A percentile compares a stretch with the other conserved stretches of the same genome.
phyloP scores from a whole-genome alignment of 2,797 vertebrate species.

The Orestias chungarensis region DNA sequence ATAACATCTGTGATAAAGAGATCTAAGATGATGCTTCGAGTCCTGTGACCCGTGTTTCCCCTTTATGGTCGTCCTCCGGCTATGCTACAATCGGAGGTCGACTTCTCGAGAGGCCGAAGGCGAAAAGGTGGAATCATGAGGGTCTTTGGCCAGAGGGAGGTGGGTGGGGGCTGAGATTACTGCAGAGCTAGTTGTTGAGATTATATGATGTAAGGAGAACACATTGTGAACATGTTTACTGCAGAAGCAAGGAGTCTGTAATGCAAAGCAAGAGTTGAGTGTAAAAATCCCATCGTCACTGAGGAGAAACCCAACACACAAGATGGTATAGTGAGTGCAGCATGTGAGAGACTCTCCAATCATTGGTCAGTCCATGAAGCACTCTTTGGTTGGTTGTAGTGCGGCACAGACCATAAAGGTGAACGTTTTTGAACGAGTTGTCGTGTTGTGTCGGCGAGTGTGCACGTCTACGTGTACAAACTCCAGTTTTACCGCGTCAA shows the following conservation, averaged over 20 bases:
- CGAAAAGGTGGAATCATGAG: constrained; percentile 56
- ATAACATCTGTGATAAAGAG: constrained; percentile 56
- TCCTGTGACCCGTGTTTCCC: constrained; percentile 64
- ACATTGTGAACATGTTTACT: constrained; percentile 3
- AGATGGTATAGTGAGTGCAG: too few species aligned
- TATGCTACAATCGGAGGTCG: constrained; percentile 39
- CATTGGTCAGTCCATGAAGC: too few species aligned
- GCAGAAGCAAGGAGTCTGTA: not conserved
- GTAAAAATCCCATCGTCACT: too few species aligned
- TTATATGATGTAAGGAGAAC: not conserved
- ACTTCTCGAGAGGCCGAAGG: constrained; percentile 42
- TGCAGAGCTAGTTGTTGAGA: not conserved
- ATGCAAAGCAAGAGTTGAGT: not conserved
- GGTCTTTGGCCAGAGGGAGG: not conserved
- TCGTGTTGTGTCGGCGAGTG: too few species aligned
- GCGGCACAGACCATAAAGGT: too few species aligned
- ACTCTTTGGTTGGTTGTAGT: too few species aligned
- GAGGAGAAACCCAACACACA: too few species aligned
- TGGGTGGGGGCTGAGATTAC: constrained; percentile 14
- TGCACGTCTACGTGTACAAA: too few species aligned
- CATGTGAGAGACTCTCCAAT: too few species aligned
- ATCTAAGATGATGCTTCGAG: constrained; percentile 43
- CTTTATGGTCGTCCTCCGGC: constrained; percentile 53
- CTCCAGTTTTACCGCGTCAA: too few species aligned
- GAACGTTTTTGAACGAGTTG: too few species aligned